Conservation (phyloP, 1,140 invertebrate species). For the Diplogasteroides magnus region DNA sequence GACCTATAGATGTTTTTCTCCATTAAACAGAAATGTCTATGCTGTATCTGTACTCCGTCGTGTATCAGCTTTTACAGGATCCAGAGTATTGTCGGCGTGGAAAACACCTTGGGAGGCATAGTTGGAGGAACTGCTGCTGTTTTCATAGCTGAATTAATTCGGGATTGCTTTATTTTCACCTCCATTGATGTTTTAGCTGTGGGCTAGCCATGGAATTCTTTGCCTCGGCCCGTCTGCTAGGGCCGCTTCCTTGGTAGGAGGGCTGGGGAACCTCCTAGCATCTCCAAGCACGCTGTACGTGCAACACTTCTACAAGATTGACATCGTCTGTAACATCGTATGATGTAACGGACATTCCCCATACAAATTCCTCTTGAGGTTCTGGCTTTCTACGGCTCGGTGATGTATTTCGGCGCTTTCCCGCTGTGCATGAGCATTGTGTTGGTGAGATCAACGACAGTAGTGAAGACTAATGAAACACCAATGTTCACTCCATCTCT, state of each 20-base stretch:
- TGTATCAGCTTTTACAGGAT: too few relatives aligned
- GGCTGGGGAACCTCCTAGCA: background rate
- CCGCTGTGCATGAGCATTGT: background rate
- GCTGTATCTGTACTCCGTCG: background rate
- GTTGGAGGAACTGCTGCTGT: background rate
- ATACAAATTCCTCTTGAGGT: too few relatives aligned
- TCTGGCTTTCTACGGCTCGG: background rate
- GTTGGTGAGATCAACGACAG: background rate
- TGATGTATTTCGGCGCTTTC: background rate
- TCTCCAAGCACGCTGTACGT: background rate
- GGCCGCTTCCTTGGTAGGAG: background rate
- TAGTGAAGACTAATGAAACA: background rate
- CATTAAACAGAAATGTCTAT: background rate
- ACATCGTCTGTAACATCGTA: background rate
- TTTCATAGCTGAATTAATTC: background rate
- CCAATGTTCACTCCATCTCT: background rate
- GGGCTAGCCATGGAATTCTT: background rate
- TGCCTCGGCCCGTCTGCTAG: background rate
- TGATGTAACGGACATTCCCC: too few relatives aligned
- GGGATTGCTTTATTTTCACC: background rate
- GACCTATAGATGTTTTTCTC: too few relatives aligned
- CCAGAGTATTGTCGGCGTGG: background rate
- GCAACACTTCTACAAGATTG: background rate
- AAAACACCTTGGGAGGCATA: background rate
- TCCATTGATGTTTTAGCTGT: background rate